phyloP scores from a whole-genome alignment of 2,113 vertebrate genomes.

The Panthera leo region DNA sequence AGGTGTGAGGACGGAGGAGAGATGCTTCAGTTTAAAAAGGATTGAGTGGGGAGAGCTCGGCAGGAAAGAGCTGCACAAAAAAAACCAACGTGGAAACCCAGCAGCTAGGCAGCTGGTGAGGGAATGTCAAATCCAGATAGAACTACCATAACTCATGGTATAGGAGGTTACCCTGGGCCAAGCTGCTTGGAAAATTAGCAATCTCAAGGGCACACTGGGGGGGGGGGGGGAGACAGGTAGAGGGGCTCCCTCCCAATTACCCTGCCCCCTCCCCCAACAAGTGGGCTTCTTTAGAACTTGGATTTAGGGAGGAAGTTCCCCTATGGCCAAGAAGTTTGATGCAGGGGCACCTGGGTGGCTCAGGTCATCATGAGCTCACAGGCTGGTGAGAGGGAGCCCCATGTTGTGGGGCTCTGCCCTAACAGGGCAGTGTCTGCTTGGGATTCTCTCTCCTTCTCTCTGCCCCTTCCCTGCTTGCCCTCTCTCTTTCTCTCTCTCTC shows the following conservation, averaged over 20 bases:
- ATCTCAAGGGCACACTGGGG: not conserved
- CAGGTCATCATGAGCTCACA: too few species aligned
- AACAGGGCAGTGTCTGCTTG: too few species aligned
- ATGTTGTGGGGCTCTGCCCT: too few species aligned
- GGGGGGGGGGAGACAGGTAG: too few species aligned
- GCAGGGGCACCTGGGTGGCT: not conserved
- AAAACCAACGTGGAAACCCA: conserved; percentile 65
- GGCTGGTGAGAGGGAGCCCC: too few species aligned
- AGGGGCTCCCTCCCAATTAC: not conserved
- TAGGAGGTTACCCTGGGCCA: conserved; percentile 1
- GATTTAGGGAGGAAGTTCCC: not conserved
- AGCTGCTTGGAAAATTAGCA: not conserved
- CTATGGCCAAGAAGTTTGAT: not conserved
- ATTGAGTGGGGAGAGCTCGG: not conserved
- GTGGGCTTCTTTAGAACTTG: not conserved
- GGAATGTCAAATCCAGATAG: conserved; percentile 43
- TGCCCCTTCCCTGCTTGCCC: too few species aligned
- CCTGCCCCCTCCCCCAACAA: not conserved
- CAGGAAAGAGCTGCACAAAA: conserved; percentile 57
- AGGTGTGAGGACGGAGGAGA: conserved; percentile 2
- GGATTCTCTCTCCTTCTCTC: too few species aligned
- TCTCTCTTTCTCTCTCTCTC: too few species aligned
- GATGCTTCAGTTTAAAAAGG: conserved; percentile 41
- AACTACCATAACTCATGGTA: conserved; percentile 50
- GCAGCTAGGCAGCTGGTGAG: conserved; percentile 58